These are phyloP conservation scores for Aelia acuminata DNA, from an alignment of 2,888 invertebrate genomes.

Conservation along the genomic window DNA sequence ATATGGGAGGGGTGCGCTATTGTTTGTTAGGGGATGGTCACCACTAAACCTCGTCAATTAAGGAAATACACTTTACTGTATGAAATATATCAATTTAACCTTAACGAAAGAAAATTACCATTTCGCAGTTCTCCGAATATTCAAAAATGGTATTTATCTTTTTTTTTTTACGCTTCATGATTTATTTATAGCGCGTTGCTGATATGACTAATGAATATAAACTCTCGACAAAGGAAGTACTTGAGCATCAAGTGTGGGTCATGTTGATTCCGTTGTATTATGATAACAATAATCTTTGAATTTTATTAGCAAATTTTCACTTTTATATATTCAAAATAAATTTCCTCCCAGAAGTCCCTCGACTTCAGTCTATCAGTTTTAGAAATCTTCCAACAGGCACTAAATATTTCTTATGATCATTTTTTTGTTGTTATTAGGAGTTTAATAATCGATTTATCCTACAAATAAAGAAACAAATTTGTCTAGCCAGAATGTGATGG, in stretches of 20 bases:
- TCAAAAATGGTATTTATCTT: neutral
- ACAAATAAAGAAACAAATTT: too few relatives aligned
- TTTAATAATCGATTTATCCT: too few relatives aligned
- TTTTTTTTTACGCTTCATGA: neutral
- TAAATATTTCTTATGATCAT: neutral
- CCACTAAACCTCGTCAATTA: too few relatives aligned
- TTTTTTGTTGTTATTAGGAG: too few relatives aligned
- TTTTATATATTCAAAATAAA: neutral
- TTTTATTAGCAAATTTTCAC: neutral
- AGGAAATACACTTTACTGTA: too few relatives aligned
- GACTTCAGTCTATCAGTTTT: too few relatives aligned
- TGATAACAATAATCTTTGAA: neutral
- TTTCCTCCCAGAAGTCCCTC: neutral
- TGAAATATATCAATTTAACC: too few relatives aligned
- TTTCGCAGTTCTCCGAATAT: too few relatives aligned
- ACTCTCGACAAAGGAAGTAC: neutral
- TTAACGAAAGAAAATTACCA: too few relatives aligned
- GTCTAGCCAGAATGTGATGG: too few relatives aligned
- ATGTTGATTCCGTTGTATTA: neutral
- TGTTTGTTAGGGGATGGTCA: too few relatives aligned
- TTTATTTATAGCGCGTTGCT: neutral
- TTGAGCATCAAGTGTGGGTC: neutral
- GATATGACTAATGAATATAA: neutral
- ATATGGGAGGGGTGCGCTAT: too few relatives aligned
- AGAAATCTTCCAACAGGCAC: neutral